phyloP scores from a whole-genome alignment of 2,797 vertebrate species.

The Emys orbicularis region DNA sequence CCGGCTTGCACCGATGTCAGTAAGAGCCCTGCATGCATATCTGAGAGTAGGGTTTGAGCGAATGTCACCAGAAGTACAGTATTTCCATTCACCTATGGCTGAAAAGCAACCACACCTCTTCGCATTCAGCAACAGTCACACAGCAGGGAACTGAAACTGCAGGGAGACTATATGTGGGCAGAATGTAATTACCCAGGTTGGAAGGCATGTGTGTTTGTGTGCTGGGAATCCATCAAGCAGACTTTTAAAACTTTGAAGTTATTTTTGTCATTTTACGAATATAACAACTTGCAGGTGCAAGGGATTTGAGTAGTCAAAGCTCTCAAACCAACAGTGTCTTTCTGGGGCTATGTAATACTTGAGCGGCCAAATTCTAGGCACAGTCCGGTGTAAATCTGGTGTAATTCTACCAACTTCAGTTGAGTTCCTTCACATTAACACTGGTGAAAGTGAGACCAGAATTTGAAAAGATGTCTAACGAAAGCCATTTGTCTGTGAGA shows the following conservation, averaged over 20 bases:
- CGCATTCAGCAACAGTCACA: constrained; percentile 32
- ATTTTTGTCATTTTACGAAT: neutral
- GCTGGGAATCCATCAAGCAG: constrained; percentile 23
- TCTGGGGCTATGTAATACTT: neutral
- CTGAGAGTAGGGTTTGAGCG: neutral
- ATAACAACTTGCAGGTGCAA: neutral
- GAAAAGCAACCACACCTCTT: constrained; percentile 28
- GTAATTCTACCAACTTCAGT: neutral
- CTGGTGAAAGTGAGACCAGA: neutral
- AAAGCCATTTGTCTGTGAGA: neutral
- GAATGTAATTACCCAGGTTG: constrained; percentile 51
- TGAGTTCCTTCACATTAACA: neutral
- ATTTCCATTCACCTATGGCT: constrained; percentile 51
- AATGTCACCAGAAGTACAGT: neutral
- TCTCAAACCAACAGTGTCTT: neutral
- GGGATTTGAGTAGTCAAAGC: neutral
- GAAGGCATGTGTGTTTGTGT: neutral
- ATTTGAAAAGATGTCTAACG: neutral
- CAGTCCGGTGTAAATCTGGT: neutral
- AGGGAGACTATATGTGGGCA: constrained; percentile 31
- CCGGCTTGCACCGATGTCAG: neutral
- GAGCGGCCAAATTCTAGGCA: neutral
- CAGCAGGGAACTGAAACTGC: constrained; percentile 18
- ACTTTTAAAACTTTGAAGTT: neutral
- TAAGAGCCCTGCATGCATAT: neutral